Evolutionary conservation across 2,888 invertebrate species (phyloP).

Genomic region (Stictocephala bisonia): DNA sequence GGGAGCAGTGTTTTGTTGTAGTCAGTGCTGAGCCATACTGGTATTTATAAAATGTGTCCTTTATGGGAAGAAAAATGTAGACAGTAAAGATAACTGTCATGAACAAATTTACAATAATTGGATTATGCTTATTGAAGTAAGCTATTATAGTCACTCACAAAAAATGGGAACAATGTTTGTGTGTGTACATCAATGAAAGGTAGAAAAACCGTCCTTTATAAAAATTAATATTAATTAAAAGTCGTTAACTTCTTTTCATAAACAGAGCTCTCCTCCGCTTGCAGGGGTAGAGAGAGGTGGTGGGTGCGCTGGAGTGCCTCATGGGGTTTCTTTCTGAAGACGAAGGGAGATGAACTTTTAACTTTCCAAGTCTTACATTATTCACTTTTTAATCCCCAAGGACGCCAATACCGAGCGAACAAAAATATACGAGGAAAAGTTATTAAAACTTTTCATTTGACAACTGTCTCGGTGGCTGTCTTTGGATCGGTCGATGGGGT

Average conservation of each 20-base stretch:
- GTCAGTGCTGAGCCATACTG: too few species aligned
- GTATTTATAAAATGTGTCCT: too few species aligned
- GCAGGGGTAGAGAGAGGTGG: too few species aligned
- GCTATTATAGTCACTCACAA: too few species aligned
- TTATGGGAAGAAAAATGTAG: too few species aligned
- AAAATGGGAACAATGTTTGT: too few species aligned
- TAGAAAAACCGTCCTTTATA: background rate
- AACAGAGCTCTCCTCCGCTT: too few species aligned
- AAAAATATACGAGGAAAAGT: constrained; percentile 20
- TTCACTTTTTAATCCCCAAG: constrained; percentile 36
- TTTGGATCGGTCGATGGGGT: constrained; percentile 63
- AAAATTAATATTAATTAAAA: background rate
- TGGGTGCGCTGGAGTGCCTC: background rate
- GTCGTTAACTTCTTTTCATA: background rate
- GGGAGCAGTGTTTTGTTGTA: too few species aligned
- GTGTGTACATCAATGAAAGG: too few species aligned
- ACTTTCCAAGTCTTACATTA: constrained; percentile 34
- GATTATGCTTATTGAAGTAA: too few species aligned
- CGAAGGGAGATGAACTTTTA: constrained; percentile 36
- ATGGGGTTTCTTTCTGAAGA: constrained; percentile 17
- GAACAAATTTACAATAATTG: too few species aligned
- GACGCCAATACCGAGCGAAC: constrained; percentile 3
- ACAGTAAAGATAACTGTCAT: too few species aligned
- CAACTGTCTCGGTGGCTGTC: constrained; percentile 10
- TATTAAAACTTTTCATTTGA: constrained; percentile 40